These are phyloP conservation scores for Hippopotamyrus pictus DNA, from an alignment of 2,797 vertebrate species.

Conservation along the genomic window DNA sequence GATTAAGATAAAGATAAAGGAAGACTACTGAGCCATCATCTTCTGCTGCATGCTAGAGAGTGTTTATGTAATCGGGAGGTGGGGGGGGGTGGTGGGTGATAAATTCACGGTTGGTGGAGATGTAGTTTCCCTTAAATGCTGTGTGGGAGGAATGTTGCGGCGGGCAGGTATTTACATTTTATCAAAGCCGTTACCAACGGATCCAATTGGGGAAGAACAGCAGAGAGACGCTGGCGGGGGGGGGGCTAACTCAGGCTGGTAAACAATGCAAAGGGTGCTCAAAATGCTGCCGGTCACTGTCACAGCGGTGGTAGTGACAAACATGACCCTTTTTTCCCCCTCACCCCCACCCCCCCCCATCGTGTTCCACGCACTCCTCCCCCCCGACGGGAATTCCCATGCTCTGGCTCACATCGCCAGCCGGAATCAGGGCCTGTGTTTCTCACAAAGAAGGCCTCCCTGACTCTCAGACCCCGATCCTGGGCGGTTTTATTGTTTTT, in stretches of 20 bases:
- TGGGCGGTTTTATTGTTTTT: neutral
- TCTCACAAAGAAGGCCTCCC: neutral
- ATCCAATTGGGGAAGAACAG: neutral
- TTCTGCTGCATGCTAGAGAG: neutral
- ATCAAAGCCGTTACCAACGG: neutral
- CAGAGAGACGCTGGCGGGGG: neutral
- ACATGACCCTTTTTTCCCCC: neutral
- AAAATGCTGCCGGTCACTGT: neutral
- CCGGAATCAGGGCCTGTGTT: neutral
- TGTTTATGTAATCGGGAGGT: neutral
- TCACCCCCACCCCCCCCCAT: slow-evolving; percentile 16
- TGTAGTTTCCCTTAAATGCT: neutral
- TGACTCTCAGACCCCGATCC: neutral
- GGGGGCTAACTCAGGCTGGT: neutral
- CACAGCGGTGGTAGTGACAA: neutral
- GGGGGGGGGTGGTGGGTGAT: neutral
- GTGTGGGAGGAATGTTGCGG: neutral
- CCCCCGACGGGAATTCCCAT: neutral
- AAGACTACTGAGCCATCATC: neutral
- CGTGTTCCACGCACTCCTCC: neutral
- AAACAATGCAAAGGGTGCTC: slow-evolving; percentile 10
- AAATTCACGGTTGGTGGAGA: neutral
- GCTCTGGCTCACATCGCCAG: neutral
- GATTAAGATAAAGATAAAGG: neutral
- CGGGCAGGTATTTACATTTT: neutral